Evolutionary conservation across 2,797 vertebrate genomes (phyloP), one percentile per base, ranked within the genome.

Genomic region (Microctenopoma steveboyesi): DNA sequence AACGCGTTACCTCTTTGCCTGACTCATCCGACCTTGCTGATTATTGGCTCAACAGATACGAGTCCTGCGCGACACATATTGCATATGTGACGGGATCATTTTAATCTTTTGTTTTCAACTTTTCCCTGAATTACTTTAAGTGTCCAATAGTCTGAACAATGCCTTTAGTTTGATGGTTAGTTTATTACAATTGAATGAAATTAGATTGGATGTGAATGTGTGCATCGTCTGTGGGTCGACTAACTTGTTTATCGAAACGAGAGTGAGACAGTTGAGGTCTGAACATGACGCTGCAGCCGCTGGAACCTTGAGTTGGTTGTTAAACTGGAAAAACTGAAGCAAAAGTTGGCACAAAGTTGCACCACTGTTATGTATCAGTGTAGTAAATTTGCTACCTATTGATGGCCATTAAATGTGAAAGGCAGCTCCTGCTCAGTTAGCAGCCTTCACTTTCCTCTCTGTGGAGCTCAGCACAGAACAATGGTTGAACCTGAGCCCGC

Each of bases 221-320:
- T 13, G 69, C 58, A 40, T 83, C 78, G 22, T 76, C 69, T 68
- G 68, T 72, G 69, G 65, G 64, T 37, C 40, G 60, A 60, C 61
- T 83, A 79, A 84, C 69, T 45, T 49, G 52, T 78, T 88, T 74
- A 85, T 64, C 61, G 55, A 64, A 84, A 86, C 72, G 68, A 83
- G 76, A 84, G 57, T 0, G 51, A 65, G 72, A 64, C 58, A 35
- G 69, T 43, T 53, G 43, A 80, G 39, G 54, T 39, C 49, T 45
- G 59, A 58, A 54, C 73, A 43, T 78, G 45, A 84, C 62, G 33
- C 39, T 30, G 61, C 56, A 51, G 69, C 64, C 70, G 50, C 62
- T 78, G 63, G 55, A 69, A 52, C 48, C 50, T 45, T 9, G 45
- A 22, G 22, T 22, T 22, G 22, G 22, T 22, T 22, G 22, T 22